Conservation (phyloP, 2,888 invertebrate genomes). For the Hypomecis atomaria region DNA sequence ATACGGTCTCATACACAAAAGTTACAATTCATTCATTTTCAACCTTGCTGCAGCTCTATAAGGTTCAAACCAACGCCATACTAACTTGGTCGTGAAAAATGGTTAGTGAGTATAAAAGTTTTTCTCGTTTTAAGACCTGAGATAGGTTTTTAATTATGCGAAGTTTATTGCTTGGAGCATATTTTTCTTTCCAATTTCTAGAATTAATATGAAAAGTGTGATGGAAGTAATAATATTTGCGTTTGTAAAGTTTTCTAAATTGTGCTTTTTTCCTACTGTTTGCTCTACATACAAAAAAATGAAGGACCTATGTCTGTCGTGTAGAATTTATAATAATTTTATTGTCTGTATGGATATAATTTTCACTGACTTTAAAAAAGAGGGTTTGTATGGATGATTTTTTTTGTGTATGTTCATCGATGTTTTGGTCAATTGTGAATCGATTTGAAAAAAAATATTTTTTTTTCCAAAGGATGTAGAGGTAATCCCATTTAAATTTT, state of each 20-base stretch:
- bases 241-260: not conserved
- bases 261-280: too few species aligned
- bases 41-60: conserved; percentile 23
- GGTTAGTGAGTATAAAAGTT: conserved; percentile 18
- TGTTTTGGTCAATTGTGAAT: too few species aligned
- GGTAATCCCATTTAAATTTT: too few species aligned
- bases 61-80: conserved; percentile 4
- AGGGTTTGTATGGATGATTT: too few species aligned
- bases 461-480: too few species aligned
- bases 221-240: not conserved
- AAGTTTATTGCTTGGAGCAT: conserved; percentile 7
- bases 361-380: too few species aligned
- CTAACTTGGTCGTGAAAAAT: conserved; percentile 14
- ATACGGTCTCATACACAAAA: conserved; percentile 5
- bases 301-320: too few species aligned
- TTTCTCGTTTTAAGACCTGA: conserved; percentile 19
- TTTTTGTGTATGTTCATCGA: too few species aligned
- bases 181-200: not conserved
- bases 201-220: not conserved
- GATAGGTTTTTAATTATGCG: conserved; percentile 23
- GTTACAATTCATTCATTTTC: conserved; percentile 5
- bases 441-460: too few species aligned
- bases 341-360: too few species aligned
- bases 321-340: too few species aligned
- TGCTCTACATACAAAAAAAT: too few species aligned